phyloP scores from a whole-genome alignment of 2,797 vertebrate genomes.

The Pantherophis vulpinus region DNA sequence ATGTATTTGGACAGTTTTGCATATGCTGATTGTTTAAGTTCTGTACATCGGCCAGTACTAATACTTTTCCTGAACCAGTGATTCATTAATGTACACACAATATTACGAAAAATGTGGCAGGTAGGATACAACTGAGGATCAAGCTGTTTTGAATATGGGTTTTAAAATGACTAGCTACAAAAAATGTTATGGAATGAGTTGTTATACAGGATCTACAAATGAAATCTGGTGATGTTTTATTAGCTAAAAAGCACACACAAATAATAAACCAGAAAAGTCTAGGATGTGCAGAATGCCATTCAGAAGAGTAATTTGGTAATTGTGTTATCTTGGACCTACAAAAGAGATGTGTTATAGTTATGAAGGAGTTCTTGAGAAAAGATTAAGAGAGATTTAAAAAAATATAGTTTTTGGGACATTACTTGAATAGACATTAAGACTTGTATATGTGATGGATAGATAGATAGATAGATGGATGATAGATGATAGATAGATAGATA shows the following conservation, averaged over 20 bases:
- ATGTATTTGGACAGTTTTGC: not conserved
- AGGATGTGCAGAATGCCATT: too few relatives aligned
- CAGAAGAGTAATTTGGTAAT: too few relatives aligned
- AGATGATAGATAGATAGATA: too few relatives aligned
- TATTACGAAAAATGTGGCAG: not conserved
- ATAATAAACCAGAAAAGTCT: not conserved
- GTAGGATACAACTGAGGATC: not conserved
- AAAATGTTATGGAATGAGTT: not conserved
- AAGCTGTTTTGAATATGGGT: not conserved
- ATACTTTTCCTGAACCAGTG: not conserved
- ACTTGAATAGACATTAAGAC: not conserved
- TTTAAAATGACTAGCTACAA: not conserved
- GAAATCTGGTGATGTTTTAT: not conserved
- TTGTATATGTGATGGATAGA: not conserved
- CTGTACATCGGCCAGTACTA: not conserved
- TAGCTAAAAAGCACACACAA: not conserved
- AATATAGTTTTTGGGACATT: not conserved
- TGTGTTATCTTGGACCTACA: too few relatives aligned
- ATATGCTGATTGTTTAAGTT: not conserved
- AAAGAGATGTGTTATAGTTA: not conserved
- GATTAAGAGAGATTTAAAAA: not conserved
- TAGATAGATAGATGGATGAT: not conserved
- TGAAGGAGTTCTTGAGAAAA: not conserved
- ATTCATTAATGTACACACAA: not conserved
- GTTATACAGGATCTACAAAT: not conserved